phyloP scores from a whole-genome alignment of 2,888 invertebrate species.

The Pemphredon lugubris region DNA sequence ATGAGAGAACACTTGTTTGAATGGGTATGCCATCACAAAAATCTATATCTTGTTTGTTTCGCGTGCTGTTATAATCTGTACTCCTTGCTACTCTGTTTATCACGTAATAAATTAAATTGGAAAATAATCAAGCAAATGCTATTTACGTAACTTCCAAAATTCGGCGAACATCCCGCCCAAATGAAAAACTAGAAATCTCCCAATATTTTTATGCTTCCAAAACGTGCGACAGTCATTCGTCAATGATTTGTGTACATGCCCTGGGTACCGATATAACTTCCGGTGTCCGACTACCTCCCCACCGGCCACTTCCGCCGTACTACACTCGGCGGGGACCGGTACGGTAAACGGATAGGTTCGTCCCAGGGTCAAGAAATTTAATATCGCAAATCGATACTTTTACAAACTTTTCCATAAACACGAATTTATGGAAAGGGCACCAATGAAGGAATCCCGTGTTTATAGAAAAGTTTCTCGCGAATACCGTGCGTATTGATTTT shows the following conservation, averaged over 20 bases:
- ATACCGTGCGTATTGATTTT: conserved; percentile 20
- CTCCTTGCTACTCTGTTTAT: too few species aligned
- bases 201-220: conserved; percentile 60
- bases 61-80: too few species aligned
- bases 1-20: too few species aligned
- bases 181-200: conserved; percentile 9
- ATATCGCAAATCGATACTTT: conserved; percentile 49
- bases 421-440: too few species aligned
- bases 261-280: conserved; percentile 77
- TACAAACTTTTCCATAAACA: conserved; percentile 10
- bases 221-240: conserved; percentile 63
- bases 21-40: too few species aligned
- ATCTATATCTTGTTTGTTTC: too few species aligned
- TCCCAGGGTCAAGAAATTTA: conserved; percentile 65
- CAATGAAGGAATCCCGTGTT: neutral
- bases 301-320: conserved; percentile 67
- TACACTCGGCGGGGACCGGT: conserved; percentile 57
- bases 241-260: conserved; percentile 68
- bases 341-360: conserved; percentile 61
- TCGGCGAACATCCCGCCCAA: too few species aligned
- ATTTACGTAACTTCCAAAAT: too few species aligned
- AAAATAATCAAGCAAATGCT: too few species aligned
- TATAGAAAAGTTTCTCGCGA: neutral
- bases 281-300: conserved; percentile 72
- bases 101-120: too few species aligned